Base-by-base conservation (phyloP, 1,140 invertebrate genomes). In the Maconellicoccus hirsutus region DNA sequence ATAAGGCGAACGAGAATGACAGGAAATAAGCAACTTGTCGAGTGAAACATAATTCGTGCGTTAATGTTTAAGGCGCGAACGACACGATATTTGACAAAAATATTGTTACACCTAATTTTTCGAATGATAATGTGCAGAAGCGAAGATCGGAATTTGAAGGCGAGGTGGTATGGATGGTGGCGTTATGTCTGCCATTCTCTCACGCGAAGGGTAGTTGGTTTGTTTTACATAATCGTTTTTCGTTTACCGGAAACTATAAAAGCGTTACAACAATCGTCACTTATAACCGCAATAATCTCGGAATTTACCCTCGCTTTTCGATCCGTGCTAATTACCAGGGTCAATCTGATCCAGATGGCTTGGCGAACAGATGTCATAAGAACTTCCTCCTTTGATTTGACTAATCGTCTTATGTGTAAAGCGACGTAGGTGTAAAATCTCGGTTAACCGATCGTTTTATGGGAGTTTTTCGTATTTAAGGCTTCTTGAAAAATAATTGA, bases 21-120 rank as follows among this genome's bases (percentile, higher is more conserved):
- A 52, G 42, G 42, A 52, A 52, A 52, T 16, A 52, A 52, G 42
- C 42, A 52, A 52, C 42, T 52, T 52, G 42, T 52, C 16, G 10
- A 16, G 16, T 3, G 16, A 52, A 19, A 52, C 10, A 19, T 16
- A 52, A 52, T 19, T 8, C 33, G 33, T 52, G 4, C n/a, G 42
- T 52, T 8, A 52, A 16, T 52, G 10, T 52, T 52, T 8, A 8
- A 16, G 42, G 42, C 42, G 42, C 42, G 42, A 52, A 52, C 42
- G n/a, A 52, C 42, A 52, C 10, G 42, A 52, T 52, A 52, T 52
- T 52, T 52, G 42, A 52, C 42, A 52, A 52, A 52, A 52, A 52
- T 52, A 52, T 52, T 52, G 42, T 52, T 52, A 52, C 42, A 52
- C 42, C 42, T 52, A 52, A 52, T 52, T 52, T 52, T 33, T 33